phyloP scores from a whole-genome alignment of 2,113 vertebrate genomes.

The Calyptomena viridis region DNA sequence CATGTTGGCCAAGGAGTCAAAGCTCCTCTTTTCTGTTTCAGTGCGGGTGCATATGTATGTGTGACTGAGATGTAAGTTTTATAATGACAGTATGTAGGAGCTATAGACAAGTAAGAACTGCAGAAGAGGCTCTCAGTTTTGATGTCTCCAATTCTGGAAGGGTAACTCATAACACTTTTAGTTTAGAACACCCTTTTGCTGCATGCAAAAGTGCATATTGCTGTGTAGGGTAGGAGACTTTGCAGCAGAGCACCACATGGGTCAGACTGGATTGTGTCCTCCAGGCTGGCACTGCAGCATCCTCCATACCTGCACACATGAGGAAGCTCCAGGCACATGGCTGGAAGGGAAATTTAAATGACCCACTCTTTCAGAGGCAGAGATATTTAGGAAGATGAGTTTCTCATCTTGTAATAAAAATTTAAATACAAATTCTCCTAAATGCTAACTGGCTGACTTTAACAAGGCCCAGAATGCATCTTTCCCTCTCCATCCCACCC shows the following conservation, averaged over 20 bases:
- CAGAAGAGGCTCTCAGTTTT: not conserved
- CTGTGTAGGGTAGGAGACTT: not conserved
- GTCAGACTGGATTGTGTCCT: not conserved
- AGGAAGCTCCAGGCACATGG: not conserved
- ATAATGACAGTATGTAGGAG: not conserved
- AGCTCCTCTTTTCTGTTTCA: not conserved
- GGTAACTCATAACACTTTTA: fast-evolving
- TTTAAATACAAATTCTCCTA: conserved; percentile 36
- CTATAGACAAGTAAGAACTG: not conserved
- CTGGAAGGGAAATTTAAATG: not conserved
- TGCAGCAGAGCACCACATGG: not conserved
- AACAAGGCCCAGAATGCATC: conserved; percentile 31
- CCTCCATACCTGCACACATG: fast-evolving
- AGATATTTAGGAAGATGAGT: conserved; percentile 14
- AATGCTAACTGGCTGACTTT: conserved; percentile 27
- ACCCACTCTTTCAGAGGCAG: not conserved
- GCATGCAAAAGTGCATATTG: not conserved
- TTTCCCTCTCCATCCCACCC: not conserved
- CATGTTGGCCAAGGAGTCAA: not conserved
- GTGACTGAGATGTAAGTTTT: not conserved
- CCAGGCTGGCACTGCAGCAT: not conserved
- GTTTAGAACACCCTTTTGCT: not conserved
- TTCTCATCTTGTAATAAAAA: conserved; percentile 44
- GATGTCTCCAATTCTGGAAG: not conserved
- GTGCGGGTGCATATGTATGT: fast-evolving